Conservation (phyloP, 2,797 vertebrate species). For the Poecilia gillii region DNA sequence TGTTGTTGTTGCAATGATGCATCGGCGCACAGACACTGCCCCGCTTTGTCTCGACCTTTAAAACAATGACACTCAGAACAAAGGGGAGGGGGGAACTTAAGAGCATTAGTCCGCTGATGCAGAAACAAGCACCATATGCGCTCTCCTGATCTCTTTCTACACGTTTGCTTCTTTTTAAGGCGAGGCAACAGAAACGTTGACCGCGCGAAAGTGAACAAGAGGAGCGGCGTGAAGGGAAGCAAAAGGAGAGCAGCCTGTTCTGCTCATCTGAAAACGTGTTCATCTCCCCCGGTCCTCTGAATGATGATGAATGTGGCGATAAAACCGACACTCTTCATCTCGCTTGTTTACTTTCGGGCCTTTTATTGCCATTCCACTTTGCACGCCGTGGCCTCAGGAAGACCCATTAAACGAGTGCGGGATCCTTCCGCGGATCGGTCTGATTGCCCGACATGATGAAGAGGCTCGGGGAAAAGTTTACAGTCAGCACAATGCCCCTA, state of each 20-base stretch:
- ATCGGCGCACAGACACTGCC: slow-evolving; percentile 52
- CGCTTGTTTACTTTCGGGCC: slow-evolving; percentile 14
- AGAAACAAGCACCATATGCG: slow-evolving; percentile 71
- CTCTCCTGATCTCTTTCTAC: slow-evolving; percentile 34
- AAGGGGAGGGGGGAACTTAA: slow-evolving; percentile 62
- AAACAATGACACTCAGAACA: slow-evolving; percentile 73
- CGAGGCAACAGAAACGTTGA: slow-evolving; percentile 52
- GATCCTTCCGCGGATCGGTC: slow-evolving; percentile 41
- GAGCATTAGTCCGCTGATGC: slow-evolving; percentile 71
- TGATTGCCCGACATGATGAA: slow-evolving; percentile 54
- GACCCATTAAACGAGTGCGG: slow-evolving; percentile 11
- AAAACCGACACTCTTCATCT: slow-evolving; percentile 48
- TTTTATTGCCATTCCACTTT: slow-evolving; percentile 27
- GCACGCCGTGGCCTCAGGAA: slow-evolving; percentile 32
- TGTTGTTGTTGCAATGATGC: slow-evolving; percentile 28
- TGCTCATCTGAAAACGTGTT: slow-evolving; percentile 36
- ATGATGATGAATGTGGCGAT: slow-evolving; percentile 53
- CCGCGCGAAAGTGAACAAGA: slow-evolving; percentile 30
- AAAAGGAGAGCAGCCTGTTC: neutral
- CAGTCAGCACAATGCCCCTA: slow-evolving; percentile 32
- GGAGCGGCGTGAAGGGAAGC: neutral
- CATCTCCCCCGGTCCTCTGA: slow-evolving; percentile 37
- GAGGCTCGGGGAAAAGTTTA: slow-evolving; percentile 45
- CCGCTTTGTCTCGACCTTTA: slow-evolving; percentile 60
- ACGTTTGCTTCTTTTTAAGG: slow-evolving; percentile 52